Conservation (phyloP, 2,888 invertebrate genomes). For the Chirona hameri region DNA sequence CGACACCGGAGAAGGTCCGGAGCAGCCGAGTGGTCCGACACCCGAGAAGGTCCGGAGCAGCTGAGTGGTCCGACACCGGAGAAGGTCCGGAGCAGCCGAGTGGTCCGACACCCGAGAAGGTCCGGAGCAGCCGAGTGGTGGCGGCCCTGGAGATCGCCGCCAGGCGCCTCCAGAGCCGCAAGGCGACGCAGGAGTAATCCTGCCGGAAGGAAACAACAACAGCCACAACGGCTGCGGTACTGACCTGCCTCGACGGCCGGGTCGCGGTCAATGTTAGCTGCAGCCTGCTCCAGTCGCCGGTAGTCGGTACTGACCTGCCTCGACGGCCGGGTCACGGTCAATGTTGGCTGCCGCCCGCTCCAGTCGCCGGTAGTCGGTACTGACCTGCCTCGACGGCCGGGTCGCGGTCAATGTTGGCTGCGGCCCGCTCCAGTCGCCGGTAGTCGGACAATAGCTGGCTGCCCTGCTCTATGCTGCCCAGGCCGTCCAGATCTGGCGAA, state of each 20-base stretch:
- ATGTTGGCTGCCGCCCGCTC: constrained; percentile 69
- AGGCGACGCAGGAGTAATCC: too few relatives aligned
- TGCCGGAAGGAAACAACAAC: too few relatives aligned
- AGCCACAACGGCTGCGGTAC: too few relatives aligned
- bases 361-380: constrained; percentile 70
- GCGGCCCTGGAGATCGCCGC: too few relatives aligned
- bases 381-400: constrained; percentile 70
- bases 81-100: too few relatives aligned
- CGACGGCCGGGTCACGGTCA: constrained; percentile 67
- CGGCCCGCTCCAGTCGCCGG: constrained; percentile 75
- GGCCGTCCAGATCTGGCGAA: constrained; percentile 70
- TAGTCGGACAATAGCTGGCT: constrained; percentile 80
- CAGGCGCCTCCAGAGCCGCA: too few relatives aligned
- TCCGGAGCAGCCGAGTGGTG: too few relatives aligned
- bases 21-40: too few relatives aligned
- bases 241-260: constrained; percentile 72
- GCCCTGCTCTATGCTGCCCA: constrained; percentile 63
- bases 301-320: constrained; percentile 73
- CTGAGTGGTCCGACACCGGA: too few relatives aligned
- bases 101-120: too few relatives aligned
- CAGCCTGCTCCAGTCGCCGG: constrained; percentile 75
- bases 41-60: too few relatives aligned
- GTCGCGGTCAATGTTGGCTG: constrained; percentile 62
- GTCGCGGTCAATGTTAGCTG: constrained; percentile 62
- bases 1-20: too few relatives aligned